Conservation (phyloP, 2,797 vertebrate genomes). For the Crocidura indochinensis region DNA sequence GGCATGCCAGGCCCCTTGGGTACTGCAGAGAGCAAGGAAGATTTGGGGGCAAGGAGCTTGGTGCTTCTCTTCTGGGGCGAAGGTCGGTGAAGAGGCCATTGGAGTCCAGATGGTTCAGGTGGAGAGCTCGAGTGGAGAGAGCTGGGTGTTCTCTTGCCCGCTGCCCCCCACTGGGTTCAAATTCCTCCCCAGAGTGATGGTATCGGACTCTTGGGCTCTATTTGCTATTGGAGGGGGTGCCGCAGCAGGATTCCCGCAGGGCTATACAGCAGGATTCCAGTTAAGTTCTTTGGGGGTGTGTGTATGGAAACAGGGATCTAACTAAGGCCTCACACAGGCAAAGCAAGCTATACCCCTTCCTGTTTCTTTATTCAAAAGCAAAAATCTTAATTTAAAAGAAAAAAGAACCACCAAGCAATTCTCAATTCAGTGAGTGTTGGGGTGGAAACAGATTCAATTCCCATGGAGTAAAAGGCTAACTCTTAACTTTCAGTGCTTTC, state of each 20-base stretch:
- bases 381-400: background rate
- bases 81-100: constrained; percentile 7
- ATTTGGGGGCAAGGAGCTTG: background rate
- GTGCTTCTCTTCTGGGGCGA: no score
- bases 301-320: no score
- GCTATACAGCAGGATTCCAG: background rate
- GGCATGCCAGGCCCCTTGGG: background rate
- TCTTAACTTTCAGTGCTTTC: constrained; percentile 18
- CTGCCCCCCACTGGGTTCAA: background rate
- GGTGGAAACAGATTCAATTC: background rate
- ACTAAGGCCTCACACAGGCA: no score
- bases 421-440: background rate
- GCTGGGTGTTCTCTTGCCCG: background rate
- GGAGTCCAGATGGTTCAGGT: background rate
- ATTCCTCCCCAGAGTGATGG: no score
- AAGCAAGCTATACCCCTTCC: no score
- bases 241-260: background rate
- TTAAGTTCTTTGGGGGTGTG: constrained; percentile 24
- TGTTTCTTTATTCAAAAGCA: constrained; percentile 36
- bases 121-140: background rate
- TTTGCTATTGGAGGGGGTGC: constrained; percentile 2
- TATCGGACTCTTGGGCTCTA: background rate
- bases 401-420: background rate
- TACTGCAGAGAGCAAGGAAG: background rate
- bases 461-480: background rate